Conservation (phyloP, 2,797 vertebrate genomes). For the Ispidina lecontei region DNA sequence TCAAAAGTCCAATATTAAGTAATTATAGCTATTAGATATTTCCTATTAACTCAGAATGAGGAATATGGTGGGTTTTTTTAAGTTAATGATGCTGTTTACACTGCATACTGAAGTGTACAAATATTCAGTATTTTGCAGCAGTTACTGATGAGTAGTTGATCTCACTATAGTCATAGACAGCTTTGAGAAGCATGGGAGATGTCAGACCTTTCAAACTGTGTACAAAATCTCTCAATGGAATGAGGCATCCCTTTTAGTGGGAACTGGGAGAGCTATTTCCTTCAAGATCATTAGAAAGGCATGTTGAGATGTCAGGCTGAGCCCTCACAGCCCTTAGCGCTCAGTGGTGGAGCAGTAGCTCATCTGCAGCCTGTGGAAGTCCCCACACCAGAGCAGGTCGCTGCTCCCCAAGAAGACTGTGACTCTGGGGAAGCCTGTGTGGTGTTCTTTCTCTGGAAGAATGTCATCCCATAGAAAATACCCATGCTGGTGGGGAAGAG, state of each 20-base stretch:
- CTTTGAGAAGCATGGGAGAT: not conserved
- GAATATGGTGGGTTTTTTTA: not conserved
- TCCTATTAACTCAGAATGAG: not conserved
- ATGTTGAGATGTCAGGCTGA: not conserved
- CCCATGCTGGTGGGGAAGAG: not conserved
- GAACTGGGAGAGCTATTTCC: not conserved
- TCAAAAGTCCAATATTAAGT: not conserved
- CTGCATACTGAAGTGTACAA: not conserved
- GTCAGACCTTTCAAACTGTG: not conserved
- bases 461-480: not conserved
- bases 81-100: not conserved
- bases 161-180: not conserved
- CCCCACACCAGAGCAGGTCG: not conserved
- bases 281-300: not conserved
- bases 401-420: not conserved
- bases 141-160: not conserved
- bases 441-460: not conserved
- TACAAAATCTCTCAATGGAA: not conserved
- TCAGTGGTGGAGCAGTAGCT: not conserved
- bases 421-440: not conserved
- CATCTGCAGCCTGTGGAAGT: not conserved
- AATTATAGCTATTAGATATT: not conserved
- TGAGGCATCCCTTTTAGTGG: not conserved
- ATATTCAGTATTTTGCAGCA: not conserved
- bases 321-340: not conserved